phyloP scores from a whole-genome alignment of 1,140 invertebrate genomes.

The Goniozus legneri region DNA sequence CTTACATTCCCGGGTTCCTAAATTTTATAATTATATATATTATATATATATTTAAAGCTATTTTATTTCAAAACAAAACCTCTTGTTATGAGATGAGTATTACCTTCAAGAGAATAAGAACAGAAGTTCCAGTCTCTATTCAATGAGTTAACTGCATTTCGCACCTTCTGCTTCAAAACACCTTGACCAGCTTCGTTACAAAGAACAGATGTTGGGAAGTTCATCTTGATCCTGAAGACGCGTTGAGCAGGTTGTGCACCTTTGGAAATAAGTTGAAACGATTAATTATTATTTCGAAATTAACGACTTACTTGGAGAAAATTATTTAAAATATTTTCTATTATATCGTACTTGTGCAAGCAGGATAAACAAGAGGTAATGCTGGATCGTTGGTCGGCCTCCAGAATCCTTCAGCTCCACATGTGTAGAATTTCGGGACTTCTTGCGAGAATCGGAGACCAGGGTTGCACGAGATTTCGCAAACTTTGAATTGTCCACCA shows the following conservation, averaged over 20 bases:
- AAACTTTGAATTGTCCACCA: slow-evolving; percentile 90
- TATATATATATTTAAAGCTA: not conserved
- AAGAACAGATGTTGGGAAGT: slow-evolving; percentile 89
- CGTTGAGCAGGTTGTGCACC: slow-evolving; percentile 81
- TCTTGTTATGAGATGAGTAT: slow-evolving; percentile 10
- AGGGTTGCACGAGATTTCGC: slow-evolving; percentile 82
- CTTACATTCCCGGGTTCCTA: slow-evolving; percentile 72
- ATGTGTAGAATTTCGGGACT: slow-evolving; percentile 93
- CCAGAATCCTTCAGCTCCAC: slow-evolving; percentile 95
- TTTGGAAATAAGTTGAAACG: slow-evolving; percentile 48
- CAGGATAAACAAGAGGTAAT: slow-evolving; percentile 81
- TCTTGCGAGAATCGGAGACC: slow-evolving; percentile 85
- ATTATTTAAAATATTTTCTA: too few species aligned
- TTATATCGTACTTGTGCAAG: slow-evolving; percentile 73
- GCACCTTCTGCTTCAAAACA: slow-evolving; percentile 82
- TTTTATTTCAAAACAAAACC: not conserved
- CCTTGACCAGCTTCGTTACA: slow-evolving; percentile 92
- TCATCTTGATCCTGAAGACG: slow-evolving; percentile 88
- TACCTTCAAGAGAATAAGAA: slow-evolving; percentile 80
- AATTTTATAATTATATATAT: not conserved
- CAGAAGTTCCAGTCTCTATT: slow-evolving; percentile 94
- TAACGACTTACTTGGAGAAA: too few species aligned
- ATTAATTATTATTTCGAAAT: too few species aligned
- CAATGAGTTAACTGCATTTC: slow-evolving; percentile 80
- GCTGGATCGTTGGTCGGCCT: slow-evolving; percentile 77